Conservation (phyloP, 1,140 invertebrate genomes). For the Drosophila pallidifrons region DNA sequence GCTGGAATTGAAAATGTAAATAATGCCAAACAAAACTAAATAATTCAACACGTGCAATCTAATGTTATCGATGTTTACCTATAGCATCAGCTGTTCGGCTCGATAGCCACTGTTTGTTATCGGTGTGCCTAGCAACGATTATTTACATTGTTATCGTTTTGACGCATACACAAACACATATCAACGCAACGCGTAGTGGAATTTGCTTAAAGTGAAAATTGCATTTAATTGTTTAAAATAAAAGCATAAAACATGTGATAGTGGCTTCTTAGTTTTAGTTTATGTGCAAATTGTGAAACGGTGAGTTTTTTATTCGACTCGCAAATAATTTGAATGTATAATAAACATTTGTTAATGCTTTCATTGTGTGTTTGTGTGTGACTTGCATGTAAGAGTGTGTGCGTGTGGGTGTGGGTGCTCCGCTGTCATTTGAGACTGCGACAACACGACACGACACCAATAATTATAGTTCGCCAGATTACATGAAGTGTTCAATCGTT, state of each 20-base stretch:
- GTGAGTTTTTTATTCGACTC: constrained; percentile 42
- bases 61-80: constrained; percentile 28
- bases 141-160: constrained; percentile 40
- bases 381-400: constrained; percentile 7
- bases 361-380: constrained; percentile 11
- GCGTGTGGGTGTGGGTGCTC: constrained; percentile 49
- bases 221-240: constrained; percentile 33
- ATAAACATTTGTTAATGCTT: constrained; percentile 47
- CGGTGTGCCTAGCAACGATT: constrained; percentile 37
- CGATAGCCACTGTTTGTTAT: constrained; percentile 25
- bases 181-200: constrained; percentile 45
- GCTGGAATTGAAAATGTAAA: background rate
- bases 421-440: constrained; percentile 38
- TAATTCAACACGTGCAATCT: constrained; percentile 56
- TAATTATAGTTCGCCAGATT: constrained; percentile 27
- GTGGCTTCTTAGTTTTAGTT: constrained; percentile 20
- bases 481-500: constrained; percentile 12
- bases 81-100: constrained; percentile 39
- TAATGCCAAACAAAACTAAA: constrained; percentile 45
- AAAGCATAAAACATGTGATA: constrained; percentile 62
- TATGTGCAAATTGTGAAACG: constrained; percentile 40
- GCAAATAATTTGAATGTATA: constrained; percentile 13
- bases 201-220: constrained; percentile 53
- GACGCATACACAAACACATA: constrained; percentile 54
- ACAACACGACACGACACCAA: constrained; percentile 43